Base-by-base conservation (phyloP, 2,797 vertebrate species). In the Thamnophis elegans region DNA sequence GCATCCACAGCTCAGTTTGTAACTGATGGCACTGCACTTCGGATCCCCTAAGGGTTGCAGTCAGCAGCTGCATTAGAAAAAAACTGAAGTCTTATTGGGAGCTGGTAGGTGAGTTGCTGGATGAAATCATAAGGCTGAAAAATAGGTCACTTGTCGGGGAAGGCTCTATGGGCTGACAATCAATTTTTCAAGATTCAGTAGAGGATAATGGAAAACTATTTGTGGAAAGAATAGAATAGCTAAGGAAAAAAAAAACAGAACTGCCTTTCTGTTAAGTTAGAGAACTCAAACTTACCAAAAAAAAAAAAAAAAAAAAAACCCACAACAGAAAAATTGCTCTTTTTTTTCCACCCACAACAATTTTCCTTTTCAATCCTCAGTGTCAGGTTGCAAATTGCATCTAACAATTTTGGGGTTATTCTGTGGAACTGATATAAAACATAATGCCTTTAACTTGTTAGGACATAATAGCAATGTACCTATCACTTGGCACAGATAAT, bases 41-140 rank as follows among this genome's bases (percentile, higher is more conserved):
- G 36, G 42, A 82, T 82, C 78, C 78, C 78, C 42, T 82, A 82
- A 47, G 78, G 78, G 78, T 5, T 82, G 78, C 22, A 82, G 36
- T 47, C 78, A 82, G 78, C 32, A 58, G 55, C n/a, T 88, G 5
- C 55, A 56, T 25, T 58, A 88, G 55, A 58, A 36, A 36, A 36
- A 56, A 54, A 36, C 86, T 58, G 86, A 58, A 56, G 32, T 32
- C n/a, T 88, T 88, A 56, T 58, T 88, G 78, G 78, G 36, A 82
- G 22, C 11, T 47, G 20, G 42, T 82, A 12, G 73, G 4, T 56
- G 20, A 18, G 32, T 88, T 88, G 55, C 18, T 88, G 32, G n/a
- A 55, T 87, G 54, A 87, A 87, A 87, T 87, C n/a, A 56, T 54
- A 87, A 87, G n/a, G 86, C 86, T 88, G 86, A 88, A 86, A 88